Evolutionary conservation across 2,797 vertebrate genomes (phyloP).

Genomic region (Carapus acus): DNA sequence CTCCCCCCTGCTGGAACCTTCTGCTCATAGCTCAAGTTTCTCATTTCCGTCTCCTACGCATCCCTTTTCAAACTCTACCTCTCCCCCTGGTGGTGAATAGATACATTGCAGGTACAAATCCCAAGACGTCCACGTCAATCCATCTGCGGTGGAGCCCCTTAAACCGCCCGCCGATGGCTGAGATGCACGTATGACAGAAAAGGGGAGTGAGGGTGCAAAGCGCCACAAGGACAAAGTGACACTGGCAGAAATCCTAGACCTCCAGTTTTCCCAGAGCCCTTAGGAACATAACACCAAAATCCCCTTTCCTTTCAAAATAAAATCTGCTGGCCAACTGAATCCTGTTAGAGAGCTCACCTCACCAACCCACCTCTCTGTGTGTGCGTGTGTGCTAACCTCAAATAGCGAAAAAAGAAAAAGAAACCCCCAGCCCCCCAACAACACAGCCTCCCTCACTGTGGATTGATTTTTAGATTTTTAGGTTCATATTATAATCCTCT

Average conservation of each 20-base stretch:
- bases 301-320: constrained; percentile 59
- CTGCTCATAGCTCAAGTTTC: constrained; percentile 18
- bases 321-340: constrained; percentile 46
- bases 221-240: constrained; percentile 66
- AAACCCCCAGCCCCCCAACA: too few species aligned
- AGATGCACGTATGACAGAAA: constrained; percentile 35
- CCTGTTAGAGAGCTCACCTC: constrained; percentile 28
- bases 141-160: constrained; percentile 29
- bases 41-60: not conserved
- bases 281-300: constrained; percentile 62
- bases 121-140: constrained; percentile 10
- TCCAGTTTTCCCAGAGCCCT: constrained; percentile 46
- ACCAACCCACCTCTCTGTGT: constrained; percentile 18
- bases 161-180: constrained; percentile 20
- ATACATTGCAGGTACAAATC: constrained; percentile 20
- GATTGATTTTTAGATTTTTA: constrained; percentile 1
- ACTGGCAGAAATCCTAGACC: constrained; percentile 59
- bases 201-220: constrained; percentile 29
- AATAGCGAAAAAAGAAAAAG: constrained; percentile 26
- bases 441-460: too few species aligned
- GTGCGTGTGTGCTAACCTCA: constrained; percentile 3
- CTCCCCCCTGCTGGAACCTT: constrained; percentile 13
- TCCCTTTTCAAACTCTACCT: constrained; percentile 40
- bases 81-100: constrained; percentile 57
- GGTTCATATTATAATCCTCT: constrained; percentile 1